Evolutionary conservation across 2,888 invertebrate species (phyloP).

Genomic region (Sphaerophoria taeniata): DNA sequence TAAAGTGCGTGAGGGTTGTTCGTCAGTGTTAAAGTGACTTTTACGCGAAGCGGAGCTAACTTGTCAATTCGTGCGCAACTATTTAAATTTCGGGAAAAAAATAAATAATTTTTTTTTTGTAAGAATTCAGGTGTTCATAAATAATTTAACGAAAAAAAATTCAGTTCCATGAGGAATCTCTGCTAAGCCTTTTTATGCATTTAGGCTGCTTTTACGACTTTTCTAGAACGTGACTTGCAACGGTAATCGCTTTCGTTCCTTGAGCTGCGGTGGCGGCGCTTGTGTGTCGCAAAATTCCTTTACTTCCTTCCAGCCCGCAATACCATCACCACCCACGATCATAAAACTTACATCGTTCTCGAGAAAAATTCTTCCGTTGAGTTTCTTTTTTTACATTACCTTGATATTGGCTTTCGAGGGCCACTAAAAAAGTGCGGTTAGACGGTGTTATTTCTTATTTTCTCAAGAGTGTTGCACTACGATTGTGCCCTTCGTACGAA

Average conservation of each 20-base stretch:
- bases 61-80: neutral
- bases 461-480: neutral
- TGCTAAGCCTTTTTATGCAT: constrained; percentile 37
- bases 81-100: neutral
- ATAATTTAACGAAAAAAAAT: too few relatives aligned
- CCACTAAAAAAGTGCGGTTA: constrained; percentile 32
- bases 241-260: constrained; percentile 13
- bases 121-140: too few relatives aligned
- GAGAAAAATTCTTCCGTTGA: constrained; percentile 27
- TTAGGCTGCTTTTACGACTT: constrained; percentile 40
- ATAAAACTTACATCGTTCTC: neutral
- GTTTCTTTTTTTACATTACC: constrained; percentile 7
- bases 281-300: constrained; percentile 43
- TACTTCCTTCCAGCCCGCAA: neutral
- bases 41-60: constrained; percentile 39
- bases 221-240: constrained; percentile 60
- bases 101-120: neutral
- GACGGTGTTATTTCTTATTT: constrained; percentile 10
- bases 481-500: neutral
- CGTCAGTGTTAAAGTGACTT: constrained; percentile 70
- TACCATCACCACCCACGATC: neutral
- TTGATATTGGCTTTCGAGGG: constrained; percentile 29
- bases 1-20: constrained; percentile 72
- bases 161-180: neutral
- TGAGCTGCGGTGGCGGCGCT: neutral